Percentiles rank a stretch among this genome's conserved stretches.
Conservation (phyloP, 2,888 invertebrate species). For the Chloroclysta siterata region DNA sequence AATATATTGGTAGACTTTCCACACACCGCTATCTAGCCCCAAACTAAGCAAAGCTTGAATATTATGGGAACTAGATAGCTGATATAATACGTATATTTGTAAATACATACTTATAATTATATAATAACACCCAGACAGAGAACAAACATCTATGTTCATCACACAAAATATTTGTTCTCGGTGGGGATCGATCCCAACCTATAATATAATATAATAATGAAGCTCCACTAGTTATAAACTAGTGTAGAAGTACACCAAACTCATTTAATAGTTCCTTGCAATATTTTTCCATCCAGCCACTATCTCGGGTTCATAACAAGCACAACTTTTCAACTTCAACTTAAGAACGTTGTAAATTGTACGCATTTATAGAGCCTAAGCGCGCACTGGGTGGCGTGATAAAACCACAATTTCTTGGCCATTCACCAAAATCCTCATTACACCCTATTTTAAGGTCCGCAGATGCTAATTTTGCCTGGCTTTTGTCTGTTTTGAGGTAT, state of each 20-base stretch:
- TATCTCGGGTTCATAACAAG: constrained; percentile 60
- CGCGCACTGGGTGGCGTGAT: constrained; percentile 73
- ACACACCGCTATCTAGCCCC: too few species aligned
- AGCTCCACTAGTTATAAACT: background rate
- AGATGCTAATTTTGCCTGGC: constrained; percentile 16
- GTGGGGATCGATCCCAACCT: too few species aligned
- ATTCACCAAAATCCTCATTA: constrained; percentile 11
- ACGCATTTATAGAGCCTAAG: constrained; percentile 73
- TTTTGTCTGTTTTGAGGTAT: constrained; percentile 5
- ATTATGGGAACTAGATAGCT: too few species aligned
- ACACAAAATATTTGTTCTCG: too few species aligned
- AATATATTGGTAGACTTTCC: too few species aligned
- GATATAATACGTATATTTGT: too few species aligned
- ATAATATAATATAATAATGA: too few species aligned
- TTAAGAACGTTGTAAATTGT: constrained; percentile 78
- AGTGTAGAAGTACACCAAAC: constrained; percentile 2
- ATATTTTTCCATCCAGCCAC: constrained; percentile 46
- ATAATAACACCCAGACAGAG: too few species aligned
- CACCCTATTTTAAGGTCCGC: constrained; percentile 19
- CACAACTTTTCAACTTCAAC: constrained; percentile 76
- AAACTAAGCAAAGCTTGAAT: too few species aligned
- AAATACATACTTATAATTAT: too few species aligned
- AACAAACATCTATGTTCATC: too few species aligned
- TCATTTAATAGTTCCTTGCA: constrained; percentile 40
- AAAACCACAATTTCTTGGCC: constrained; percentile 22